Evolutionary conservation across 1,140 invertebrate species (phyloP).

Genomic region (Drosophila biarmipes): DNA sequence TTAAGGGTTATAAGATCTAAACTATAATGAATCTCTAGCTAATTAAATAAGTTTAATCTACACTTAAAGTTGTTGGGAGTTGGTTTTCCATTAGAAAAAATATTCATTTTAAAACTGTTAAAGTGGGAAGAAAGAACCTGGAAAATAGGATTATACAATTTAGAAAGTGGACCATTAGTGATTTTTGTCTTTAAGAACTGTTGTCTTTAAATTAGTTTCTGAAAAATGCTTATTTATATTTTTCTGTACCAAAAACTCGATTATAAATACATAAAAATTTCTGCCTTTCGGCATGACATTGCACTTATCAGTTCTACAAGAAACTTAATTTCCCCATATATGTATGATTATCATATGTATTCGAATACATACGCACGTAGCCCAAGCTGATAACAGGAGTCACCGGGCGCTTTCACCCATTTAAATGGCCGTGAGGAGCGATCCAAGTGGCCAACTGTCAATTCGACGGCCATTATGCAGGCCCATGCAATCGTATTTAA

Average conservation of each 20-base stretch:
- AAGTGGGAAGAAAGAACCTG: no score
- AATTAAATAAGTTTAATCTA: not conserved
- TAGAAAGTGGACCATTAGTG: no score
- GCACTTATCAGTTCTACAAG: slow-evolving; percentile 27
- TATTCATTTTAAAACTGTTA: no score
- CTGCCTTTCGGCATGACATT: slow-evolving; percentile 24
- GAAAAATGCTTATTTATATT: no score
- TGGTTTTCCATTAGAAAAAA: no score
- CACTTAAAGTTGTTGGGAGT: not conserved
- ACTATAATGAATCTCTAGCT: not conserved
- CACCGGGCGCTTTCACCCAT: slow-evolving; percentile 24
- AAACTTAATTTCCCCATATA: not conserved
- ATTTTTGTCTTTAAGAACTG: no score
- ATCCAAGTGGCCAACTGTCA: slow-evolving; percentile 39
- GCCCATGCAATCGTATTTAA: slow-evolving; percentile 57
- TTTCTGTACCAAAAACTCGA: not conserved
- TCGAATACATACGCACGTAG: not conserved
- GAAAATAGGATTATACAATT: no score
- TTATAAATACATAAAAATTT: not conserved
- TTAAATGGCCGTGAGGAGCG: not conserved
- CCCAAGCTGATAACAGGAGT: slow-evolving; percentile 20
- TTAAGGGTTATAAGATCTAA: not conserved
- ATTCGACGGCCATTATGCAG: slow-evolving; percentile 59
- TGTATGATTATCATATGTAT: no score
- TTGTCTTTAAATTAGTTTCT: no score